These are phyloP conservation scores for Lasiurus borealis DNA, from an alignment of 2,113 vertebrate species.

Conservation along the genomic window DNA sequence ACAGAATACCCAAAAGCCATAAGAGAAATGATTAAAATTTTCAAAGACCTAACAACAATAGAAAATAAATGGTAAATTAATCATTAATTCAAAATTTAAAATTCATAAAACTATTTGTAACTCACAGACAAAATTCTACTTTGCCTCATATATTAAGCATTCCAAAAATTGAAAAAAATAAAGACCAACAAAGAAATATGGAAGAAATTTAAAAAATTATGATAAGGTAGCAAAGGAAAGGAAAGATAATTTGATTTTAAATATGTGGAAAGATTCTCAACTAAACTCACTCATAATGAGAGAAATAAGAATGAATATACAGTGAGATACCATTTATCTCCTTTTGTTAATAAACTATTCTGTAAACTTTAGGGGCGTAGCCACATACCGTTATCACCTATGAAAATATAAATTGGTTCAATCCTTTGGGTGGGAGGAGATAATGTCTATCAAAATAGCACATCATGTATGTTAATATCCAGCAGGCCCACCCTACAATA, in stretches of 20 bases:
- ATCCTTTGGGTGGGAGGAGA: background rate
- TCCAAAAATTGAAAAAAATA: background rate
- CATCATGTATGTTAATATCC: background rate
- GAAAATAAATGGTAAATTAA: background rate
- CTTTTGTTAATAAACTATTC: background rate
- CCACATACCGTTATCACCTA: background rate
- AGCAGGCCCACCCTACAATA: background rate
- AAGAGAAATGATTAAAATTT: constrained; percentile 21
- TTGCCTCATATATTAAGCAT: background rate
- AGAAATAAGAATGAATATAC: background rate
- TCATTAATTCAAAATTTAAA: background rate
- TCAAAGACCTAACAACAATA: background rate
- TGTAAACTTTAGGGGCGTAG: background rate
- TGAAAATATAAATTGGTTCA: background rate
- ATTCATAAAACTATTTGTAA: background rate
- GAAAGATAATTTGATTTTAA: constrained; percentile 29
- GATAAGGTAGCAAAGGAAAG: background rate
- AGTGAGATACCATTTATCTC: background rate
- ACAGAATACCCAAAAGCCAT: background rate
- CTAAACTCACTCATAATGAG: background rate
- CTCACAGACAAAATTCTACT: background rate
- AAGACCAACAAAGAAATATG: background rate
- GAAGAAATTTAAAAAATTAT: background rate
- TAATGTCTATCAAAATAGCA: background rate
- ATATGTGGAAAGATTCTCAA: background rate